Evolutionary conservation across 1,140 invertebrate genomes (phyloP).

Genomic region (Steinernema feltiae): DNA sequence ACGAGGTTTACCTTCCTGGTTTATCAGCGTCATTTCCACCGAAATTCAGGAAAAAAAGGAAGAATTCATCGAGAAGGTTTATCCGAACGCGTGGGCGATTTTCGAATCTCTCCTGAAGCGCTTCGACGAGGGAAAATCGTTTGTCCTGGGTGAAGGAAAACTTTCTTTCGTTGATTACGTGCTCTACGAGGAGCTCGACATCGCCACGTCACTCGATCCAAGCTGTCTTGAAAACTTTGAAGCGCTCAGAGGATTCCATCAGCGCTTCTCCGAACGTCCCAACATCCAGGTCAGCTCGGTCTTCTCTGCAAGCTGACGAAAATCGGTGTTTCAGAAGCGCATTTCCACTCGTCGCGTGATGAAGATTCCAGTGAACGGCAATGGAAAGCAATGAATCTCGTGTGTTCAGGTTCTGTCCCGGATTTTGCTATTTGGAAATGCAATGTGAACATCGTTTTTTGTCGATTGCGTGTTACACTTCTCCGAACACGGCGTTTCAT

Average conservation of each 20-base stretch:
- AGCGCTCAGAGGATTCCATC: constrained; percentile 46
- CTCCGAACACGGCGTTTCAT: neutral
- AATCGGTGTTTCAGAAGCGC: constrained; percentile 21
- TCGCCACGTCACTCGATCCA: constrained; percentile 46
- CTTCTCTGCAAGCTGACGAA: neutral
- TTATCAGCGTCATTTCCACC: neutral
- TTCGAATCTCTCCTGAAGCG: constrained; percentile 33
- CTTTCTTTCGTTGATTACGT: constrained; percentile 54
- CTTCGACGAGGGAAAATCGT: constrained; percentile 29
- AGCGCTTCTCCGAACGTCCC: constrained; percentile 42
- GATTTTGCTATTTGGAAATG: neutral
- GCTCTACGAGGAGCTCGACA: too few relatives aligned
- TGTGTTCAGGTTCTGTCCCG: neutral
- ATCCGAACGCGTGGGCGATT: constrained; percentile 44
- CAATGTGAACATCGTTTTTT: neutral
- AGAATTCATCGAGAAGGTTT: constrained; percentile 41
- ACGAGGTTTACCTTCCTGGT: constrained; percentile 41
- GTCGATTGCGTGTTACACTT: neutral
- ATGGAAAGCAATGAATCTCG: constrained; percentile 53
- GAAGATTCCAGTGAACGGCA: constrained; percentile 52
- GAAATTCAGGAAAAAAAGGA: constrained; percentile 47
- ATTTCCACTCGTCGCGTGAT: constrained; percentile 47
- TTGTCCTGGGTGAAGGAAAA: constrained; percentile 38
- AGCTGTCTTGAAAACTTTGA: constrained; percentile 50
- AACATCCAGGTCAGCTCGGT: constrained; percentile 37